Conservation (phyloP, 2,113 vertebrate species). For the Mola mola region DNA sequence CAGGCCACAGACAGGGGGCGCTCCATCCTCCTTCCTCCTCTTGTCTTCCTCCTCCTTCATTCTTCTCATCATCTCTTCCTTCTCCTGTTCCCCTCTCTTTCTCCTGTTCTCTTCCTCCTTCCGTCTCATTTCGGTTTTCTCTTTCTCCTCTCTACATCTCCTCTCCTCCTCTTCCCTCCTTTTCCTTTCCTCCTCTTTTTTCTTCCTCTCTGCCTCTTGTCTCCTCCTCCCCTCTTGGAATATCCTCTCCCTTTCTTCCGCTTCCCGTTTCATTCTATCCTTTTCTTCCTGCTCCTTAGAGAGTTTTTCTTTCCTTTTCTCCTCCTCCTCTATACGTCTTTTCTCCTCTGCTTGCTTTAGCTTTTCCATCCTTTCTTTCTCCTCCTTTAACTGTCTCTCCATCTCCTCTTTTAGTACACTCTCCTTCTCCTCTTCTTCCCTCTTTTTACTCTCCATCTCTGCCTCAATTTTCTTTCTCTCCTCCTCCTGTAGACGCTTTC, state of each 20-base stretch:
- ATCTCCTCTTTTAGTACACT: too few relatives aligned
- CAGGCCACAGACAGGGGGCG: slow-evolving; percentile 7
- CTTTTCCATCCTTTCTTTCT: background rate
- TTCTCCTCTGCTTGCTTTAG: background rate
- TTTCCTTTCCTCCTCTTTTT: slow-evolving; percentile 11
- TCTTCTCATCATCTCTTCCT: slow-evolving; percentile 13
- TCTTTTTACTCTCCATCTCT: background rate
- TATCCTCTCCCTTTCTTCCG: background rate
- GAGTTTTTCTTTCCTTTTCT: background rate
- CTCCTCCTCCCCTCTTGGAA: background rate
- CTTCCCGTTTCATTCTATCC: background rate
- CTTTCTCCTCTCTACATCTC: background rate
- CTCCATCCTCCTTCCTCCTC: slow-evolving; percentile 9
- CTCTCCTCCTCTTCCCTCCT: slow-evolving; percentile 6
- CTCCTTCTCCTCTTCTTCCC: background rate
- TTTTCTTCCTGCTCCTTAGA: background rate
- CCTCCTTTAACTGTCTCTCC: background rate
- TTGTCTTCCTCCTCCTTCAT: slow-evolving; percentile 5
- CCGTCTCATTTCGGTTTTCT: background rate
- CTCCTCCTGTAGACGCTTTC: background rate
- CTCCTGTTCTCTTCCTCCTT: slow-evolving; percentile 1
- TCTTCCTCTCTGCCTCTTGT: background rate
- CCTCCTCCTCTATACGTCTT: background rate
- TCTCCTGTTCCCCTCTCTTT: background rate
- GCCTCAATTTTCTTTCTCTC: background rate